A percentile compares a stretch with the other conserved stretches of the same genome.
These are phyloP conservation scores for Horisme vitalbata DNA, from an alignment of 2,888 invertebrate species.

Conservation along the genomic window DNA sequence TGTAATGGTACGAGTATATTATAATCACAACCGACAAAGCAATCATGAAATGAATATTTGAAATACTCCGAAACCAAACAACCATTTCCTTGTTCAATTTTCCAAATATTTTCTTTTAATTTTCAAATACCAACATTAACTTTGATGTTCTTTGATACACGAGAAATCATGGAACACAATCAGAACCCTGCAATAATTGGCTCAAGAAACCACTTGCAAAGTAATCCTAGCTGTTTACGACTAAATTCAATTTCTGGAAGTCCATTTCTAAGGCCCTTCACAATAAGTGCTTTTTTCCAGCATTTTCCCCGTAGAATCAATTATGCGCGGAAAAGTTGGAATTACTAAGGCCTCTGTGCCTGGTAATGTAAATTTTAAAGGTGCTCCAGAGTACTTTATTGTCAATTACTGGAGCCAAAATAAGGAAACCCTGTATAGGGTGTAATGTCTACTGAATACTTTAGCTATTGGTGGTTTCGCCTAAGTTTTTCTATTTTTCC, in stretches of 20 bases:
- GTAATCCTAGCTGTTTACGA: not conserved
- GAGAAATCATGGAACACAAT: not conserved
- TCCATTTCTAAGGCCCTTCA: conserved; percentile 8
- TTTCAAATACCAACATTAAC: no score
- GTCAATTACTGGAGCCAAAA: conserved; percentile 38
- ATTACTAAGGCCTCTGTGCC: conserved; percentile 36
- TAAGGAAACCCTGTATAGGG: conserved; percentile 35
- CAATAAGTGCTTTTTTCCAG: conserved; percentile 19
- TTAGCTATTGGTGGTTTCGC: no score
- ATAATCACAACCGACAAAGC: no score
- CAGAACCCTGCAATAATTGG: not conserved
- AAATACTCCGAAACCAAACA: no score
- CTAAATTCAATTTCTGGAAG: conserved; percentile 6
- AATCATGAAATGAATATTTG: no score
- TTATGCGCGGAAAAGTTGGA: conserved; percentile 40
- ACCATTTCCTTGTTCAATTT: no score
- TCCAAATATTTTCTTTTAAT: no score
- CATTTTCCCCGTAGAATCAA: conserved; percentile 36
- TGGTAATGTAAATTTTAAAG: conserved; percentile 44
- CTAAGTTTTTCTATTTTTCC: no score
- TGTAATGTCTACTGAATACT: no score
- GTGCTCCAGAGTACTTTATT: conserved; percentile 34
- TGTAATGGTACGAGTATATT: no score
- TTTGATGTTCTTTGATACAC: not conserved
- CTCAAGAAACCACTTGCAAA: not conserved